phyloP scores from a whole-genome alignment of 2,113 vertebrate genomes.

The Cairina moschata region DNA sequence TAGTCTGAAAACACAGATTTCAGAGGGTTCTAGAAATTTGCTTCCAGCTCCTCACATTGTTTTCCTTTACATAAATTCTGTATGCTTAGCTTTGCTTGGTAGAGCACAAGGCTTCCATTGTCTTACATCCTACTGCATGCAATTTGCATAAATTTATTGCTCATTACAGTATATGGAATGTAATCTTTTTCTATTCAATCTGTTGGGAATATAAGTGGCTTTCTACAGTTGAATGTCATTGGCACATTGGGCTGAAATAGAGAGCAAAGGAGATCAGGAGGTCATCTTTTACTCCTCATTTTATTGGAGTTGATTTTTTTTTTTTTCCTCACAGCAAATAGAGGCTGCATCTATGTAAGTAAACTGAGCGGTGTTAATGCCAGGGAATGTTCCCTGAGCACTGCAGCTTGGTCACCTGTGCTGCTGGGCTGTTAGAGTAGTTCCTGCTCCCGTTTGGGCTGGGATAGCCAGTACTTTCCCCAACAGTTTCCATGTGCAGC shows the following conservation, averaged over 20 bases:
- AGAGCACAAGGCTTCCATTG: constrained; percentile 35
- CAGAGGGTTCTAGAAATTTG: background rate
- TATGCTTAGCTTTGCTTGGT: background rate
- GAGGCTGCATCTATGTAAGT: background rate
- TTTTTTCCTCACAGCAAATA: background rate
- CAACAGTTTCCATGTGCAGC: background rate
- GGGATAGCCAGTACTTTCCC: fast-evolving
- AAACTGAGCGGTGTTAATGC: background rate
- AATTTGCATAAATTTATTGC: constrained; percentile 43
- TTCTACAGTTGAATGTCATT: background rate
- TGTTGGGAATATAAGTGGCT: background rate
- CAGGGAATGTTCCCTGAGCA: background rate
- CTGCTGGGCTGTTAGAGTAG: fast-evolving
- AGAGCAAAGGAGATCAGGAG: background rate
- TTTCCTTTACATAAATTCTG: background rate
- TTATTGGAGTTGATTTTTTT: background rate
- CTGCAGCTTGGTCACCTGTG: background rate
- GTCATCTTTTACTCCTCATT: background rate
- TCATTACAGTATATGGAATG: constrained; percentile 22
- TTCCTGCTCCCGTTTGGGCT: background rate
- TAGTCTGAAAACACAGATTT: background rate
- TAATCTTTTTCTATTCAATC: background rate
- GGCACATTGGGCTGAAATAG: background rate
- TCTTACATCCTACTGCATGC: background rate
- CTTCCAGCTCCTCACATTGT: background rate